A percentile compares a stretch with the other conserved stretches of the same genome.
Conservation (phyloP, 1,140 invertebrate species). For the Aphis craccivora region DNA sequence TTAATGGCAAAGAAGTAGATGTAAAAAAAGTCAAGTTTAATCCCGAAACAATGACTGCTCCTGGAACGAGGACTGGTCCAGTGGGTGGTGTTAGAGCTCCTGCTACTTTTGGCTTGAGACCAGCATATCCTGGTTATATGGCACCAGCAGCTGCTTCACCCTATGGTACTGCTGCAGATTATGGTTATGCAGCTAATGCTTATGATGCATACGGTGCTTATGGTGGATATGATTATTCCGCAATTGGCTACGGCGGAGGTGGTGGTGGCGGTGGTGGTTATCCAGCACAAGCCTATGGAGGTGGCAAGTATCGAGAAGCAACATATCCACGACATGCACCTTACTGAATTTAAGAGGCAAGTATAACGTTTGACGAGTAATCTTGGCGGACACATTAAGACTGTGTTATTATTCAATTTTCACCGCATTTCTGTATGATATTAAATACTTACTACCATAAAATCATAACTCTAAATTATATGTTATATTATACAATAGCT, state of each 20-base stretch:
- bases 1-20: slow-evolving; percentile 72
- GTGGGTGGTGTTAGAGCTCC: slow-evolving; percentile 58
- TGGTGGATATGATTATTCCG: slow-evolving; percentile 62
- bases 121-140: slow-evolving; percentile 59
- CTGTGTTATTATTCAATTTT: slow-evolving; percentile 57
- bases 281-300: slow-evolving; percentile 63
- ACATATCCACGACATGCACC: slow-evolving; percentile 61
- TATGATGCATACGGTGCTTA: slow-evolving; percentile 63
- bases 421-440: slow-evolving; percentile 24
- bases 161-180: slow-evolving; percentile 61
- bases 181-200: slow-evolving; percentile 65
- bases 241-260: slow-evolving; percentile 63
- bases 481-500: slow-evolving; percentile 40
- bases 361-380: slow-evolving; percentile 57
- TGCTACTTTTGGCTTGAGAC: slow-evolving; percentile 55
- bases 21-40: slow-evolving; percentile 68
- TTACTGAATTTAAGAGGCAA: slow-evolving; percentile 59
- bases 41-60: slow-evolving; percentile 64
- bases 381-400: slow-evolving; percentile 53
- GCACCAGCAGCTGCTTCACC: slow-evolving; percentile 29
- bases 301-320: slow-evolving; percentile 61
- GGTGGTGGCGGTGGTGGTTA: slow-evolving; percentile 63
- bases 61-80: slow-evolving; percentile 59
- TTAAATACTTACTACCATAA: slow-evolving; percentile 48
- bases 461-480: slow-evolving; percentile 32